Evolutionary conservation across 2,888 invertebrate genomes (phyloP), one percentile per base, ranked within the genome.

Genomic region (Hesperia comma): DNA sequence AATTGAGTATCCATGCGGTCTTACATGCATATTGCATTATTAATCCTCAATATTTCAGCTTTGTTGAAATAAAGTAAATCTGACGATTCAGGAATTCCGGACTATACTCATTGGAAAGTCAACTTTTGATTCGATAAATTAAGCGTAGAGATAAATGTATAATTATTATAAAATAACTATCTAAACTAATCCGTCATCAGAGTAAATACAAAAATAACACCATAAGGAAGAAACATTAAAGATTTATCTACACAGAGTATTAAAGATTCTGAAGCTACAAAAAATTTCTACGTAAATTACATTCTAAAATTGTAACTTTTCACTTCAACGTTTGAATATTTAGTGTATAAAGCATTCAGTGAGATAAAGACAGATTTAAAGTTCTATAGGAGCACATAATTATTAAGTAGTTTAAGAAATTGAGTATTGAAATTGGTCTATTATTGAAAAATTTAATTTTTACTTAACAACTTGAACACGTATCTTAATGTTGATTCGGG

Each of bases 401-500:
- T 33, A n/a, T n/a, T n/a, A n/a, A 33, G 15, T 33, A 53, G 12
- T 33, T 54, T 8, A 33, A 54, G 33, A 54, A 33, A 15, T 54
- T 33, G 32, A 54, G 1, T 51, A 54, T 54, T 54, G 51, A 54
- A 54, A 33, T 33, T 54, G 54, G 33, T 54, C 33, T 54, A 54
- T 54, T 33, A 54, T 32, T 54, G 15, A 54, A 54, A 33, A 54
- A 32, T 8, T 54, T 15, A 15, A 33, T 33, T 10, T 6, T 54
- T 54, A 33, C 10, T 54, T 10, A 33, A 53, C 53, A 21, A 53
- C n/a, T 15, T 54, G 33, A 54, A 54, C 54, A 54, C 54, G 26
- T 32, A 32, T 15, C 6, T 14, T 2, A 51, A 51, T 14, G 14
- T 15, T 33, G 10, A 15, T 15, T 33, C 32, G 10, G 4, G 3